Evolutionary conservation across 1,140 invertebrate genomes (phyloP).

Genomic region (Capitella teleta): DNA sequence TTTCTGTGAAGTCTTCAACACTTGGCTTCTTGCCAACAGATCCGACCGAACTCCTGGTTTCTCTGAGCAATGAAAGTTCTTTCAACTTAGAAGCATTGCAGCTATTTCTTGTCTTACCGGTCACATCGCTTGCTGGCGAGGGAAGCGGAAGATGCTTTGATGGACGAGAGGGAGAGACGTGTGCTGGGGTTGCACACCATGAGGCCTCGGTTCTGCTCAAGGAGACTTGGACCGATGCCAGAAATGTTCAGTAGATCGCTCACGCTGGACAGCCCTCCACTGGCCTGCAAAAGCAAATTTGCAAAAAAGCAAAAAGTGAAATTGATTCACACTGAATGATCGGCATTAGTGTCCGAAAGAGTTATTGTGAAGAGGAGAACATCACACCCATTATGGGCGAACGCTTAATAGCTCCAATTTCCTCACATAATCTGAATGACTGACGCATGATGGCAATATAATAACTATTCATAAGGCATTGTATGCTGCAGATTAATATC

Average conservation of each 20-base stretch:
- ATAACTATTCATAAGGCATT: no score
- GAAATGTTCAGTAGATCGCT: slow-evolving; percentile 36
- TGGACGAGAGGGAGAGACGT: neutral
- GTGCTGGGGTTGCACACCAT: slow-evolving; percentile 20
- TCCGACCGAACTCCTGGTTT: neutral
- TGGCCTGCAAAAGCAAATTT: slow-evolving; percentile 35
- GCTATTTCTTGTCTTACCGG: neutral
- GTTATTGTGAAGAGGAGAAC: no score
- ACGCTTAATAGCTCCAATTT: no score
- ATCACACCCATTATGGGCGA: no score
- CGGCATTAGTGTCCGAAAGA: no score
- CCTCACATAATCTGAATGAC: no score
- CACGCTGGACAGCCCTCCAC: slow-evolving; percentile 35
- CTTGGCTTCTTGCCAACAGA: slow-evolving; percentile 8
- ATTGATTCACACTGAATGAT: no score
- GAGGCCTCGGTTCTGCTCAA: slow-evolving; percentile 37
- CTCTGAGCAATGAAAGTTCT: neutral
- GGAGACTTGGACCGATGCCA: slow-evolving; percentile 35
- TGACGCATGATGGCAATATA: no score
- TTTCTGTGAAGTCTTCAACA: neutral
- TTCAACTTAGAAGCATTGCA: no score
- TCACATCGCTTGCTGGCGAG: neutral
- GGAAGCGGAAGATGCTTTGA: no score
- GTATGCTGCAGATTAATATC: no score
- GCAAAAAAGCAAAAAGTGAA: no score